phyloP scores from a whole-genome alignment of 2,888 invertebrate genomes.

The Eumerus sabulonum region DNA sequence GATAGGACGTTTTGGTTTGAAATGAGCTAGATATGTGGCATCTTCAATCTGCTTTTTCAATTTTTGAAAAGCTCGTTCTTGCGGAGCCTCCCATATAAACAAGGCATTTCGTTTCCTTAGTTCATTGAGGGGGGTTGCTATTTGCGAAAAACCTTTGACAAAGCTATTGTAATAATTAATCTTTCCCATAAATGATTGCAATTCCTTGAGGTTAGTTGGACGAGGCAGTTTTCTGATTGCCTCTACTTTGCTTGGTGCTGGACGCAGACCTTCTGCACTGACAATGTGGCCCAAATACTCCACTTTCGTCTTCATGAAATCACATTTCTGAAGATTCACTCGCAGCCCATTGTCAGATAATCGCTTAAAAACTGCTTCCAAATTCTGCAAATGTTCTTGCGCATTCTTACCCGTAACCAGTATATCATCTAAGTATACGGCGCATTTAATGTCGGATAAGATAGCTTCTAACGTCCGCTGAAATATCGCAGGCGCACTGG shows the following conservation, averaged over 20 bases:
- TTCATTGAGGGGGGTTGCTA: conserved; percentile 25
- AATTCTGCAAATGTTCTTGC: conserved; percentile 33
- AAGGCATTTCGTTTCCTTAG: conserved; percentile 2
- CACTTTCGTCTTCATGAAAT: neutral
- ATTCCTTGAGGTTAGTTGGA: conserved; percentile 14
- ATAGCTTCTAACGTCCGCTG: conserved; percentile 52
- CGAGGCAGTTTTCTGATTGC: conserved; percentile 19
- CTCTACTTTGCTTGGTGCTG: conserved; percentile 8
- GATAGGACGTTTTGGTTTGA: conserved; percentile 40
- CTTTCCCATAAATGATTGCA: conserved; percentile 32
- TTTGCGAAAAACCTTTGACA: conserved; percentile 8
- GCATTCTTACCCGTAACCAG: conserved; percentile 25
- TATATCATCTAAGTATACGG: conserved; percentile 47
- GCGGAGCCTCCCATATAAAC: neutral
- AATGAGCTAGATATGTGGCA: conserved; percentile 16
- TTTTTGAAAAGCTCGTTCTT: neutral
- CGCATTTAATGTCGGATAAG: conserved; percentile 16
- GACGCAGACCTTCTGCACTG: neutral
- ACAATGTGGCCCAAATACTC: conserved; percentile 7
- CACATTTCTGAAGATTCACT: conserved; percentile 1
- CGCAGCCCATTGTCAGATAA: conserved; percentile 27
- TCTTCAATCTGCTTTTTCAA: neutral
- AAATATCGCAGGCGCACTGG: conserved; percentile 49
- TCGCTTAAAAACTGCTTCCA: conserved; percentile 38
- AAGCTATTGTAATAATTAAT: conserved; percentile 27